Evolutionary conservation across 2,113 vertebrate genomes (phyloP).

Genomic region (Nesoenas mayeri): DNA sequence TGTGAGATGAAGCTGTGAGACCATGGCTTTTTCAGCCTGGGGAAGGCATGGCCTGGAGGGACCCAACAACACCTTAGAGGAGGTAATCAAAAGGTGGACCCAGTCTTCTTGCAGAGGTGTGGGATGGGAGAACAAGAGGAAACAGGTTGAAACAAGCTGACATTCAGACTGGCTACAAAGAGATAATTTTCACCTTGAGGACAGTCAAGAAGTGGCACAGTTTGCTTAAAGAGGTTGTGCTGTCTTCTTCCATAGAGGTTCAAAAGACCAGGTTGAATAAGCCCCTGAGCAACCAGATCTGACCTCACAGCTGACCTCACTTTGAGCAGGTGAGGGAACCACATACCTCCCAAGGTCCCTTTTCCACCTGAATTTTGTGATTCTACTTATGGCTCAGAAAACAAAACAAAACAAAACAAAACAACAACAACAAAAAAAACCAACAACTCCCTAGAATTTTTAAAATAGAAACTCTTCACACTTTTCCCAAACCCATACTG

Average conservation of each 20-base stretch:
- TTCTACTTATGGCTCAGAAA: neutral
- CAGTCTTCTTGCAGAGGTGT: neutral
- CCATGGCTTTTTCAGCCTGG: neutral
- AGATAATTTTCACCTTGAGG: neutral
- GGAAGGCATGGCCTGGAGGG: neutral
- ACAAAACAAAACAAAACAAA: no score
- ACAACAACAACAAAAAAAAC: no score
- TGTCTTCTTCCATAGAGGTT: neutral
- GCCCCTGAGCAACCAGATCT: neutral
- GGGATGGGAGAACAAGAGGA: neutral
- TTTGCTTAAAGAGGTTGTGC: neutral
- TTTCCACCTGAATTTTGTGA: neutral
- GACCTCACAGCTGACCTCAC: neutral
- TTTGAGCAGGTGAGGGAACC: neutral
- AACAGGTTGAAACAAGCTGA: neutral
- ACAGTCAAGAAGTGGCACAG: neutral
- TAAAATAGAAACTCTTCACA: neutral
- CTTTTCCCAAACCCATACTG: neutral
- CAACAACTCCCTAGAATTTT: neutral
- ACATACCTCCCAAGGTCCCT: neutral
- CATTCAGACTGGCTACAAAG: neutral
- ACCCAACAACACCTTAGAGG: accelerated
- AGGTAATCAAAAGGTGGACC: neutral
- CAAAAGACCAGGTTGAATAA: neutral
- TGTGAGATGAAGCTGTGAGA: neutral